A percentile compares a stretch with the other conserved stretches of the same genome.
Evolutionary conservation across 2,888 invertebrate genomes (phyloP).

Genomic region (Drosophila prolongata): DNA sequence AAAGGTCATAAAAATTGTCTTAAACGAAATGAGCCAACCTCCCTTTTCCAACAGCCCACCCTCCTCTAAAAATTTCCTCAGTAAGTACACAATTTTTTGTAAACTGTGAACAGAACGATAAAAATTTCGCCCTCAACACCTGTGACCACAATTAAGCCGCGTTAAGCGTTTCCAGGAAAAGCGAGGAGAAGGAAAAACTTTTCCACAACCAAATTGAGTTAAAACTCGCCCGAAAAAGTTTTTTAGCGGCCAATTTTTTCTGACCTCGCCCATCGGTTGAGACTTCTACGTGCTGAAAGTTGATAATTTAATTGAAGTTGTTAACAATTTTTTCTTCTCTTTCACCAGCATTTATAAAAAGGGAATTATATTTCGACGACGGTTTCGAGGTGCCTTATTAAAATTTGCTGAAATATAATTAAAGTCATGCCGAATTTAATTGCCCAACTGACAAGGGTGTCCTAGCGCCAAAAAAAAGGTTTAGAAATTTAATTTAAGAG

Average conservation of each 20-base stretch:
- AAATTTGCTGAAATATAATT: conserved; percentile 78
- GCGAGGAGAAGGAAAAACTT: conserved; percentile 50
- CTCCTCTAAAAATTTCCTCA: conserved; percentile 1
- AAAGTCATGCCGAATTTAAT: conserved; percentile 68
- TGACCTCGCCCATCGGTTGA: conserved; percentile 56
- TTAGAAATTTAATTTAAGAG: conserved; percentile 37
- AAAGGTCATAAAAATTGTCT: conserved; percentile 81
- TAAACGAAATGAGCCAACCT: conserved; percentile 58
- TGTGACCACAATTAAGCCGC: conserved; percentile 83
- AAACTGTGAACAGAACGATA: conserved; percentile 81
- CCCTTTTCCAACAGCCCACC: conserved; percentile 9
- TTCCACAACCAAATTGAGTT: conserved; percentile 75
- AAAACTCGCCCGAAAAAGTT: conserved; percentile 59
- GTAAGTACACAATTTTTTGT: conserved; percentile 28
- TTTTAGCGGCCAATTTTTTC: conserved; percentile 48
- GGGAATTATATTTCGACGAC: conserved; percentile 20
- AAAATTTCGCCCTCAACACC: conserved; percentile 81
- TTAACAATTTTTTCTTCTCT: conserved; percentile 66
- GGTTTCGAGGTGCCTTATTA: conserved; percentile 63
- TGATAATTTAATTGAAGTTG: conserved; percentile 81
- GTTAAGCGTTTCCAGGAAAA: conserved; percentile 68
- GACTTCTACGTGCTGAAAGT: conserved; percentile 60
- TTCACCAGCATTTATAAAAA: conserved; percentile 13
- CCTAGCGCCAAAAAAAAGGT: conserved; percentile 7
- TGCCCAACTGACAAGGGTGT: conserved; percentile 66